Evolutionary conservation across 2,113 vertebrate genomes (phyloP), one percentile per base, ranked within the genome.

Genomic region (Erythrocercus mccallii): DNA sequence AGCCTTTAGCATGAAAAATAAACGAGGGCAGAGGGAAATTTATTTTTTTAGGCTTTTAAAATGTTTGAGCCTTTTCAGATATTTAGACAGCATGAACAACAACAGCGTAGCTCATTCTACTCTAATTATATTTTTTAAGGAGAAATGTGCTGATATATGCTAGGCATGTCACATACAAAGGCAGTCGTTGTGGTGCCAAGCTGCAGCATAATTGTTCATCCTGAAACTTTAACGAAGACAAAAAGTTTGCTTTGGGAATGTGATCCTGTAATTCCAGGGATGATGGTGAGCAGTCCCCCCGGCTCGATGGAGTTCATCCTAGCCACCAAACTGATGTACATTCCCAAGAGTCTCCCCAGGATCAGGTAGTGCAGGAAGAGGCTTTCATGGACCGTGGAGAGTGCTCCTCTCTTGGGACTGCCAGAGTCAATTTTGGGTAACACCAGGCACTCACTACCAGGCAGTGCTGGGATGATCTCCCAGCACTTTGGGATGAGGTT

Each of bases 1-100:
- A 97, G 83, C 93, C 80, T 96, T 69, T 84, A 92, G 92, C 88
- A 35, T 90, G 92, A 81, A 92, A 93, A 95, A 92, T 50, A 94
- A 95, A 95, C n/a, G 7, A 73, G 82, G 58, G 85, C 71, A 96
- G 85, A 94, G 72, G 88, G 56, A 92, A 85, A 79, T 89, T 48
- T 82, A 42, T 81, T 95, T 86, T 96, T 92, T 73, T 47, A 77
- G 85, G 92, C 94, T 95, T 94, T 93, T 93, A 60, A 94, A 88
- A 81, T 28, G 42, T 89, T 93, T 93, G 74, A 87, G 89, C 76
- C 79, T 93, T 95, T 85, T 95, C 88, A 88, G 78, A 68, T 91
- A 79, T 71, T 79, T 71, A 82, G 73, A 81, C 79, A 86, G 92
- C 92, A 57, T 74, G 88, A 94, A 87, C 85, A 83, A 64, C 85